These are phyloP conservation scores for Lathamus discolor DNA, from an alignment of 2,113 vertebrate genomes.

Conservation along the genomic window DNA sequence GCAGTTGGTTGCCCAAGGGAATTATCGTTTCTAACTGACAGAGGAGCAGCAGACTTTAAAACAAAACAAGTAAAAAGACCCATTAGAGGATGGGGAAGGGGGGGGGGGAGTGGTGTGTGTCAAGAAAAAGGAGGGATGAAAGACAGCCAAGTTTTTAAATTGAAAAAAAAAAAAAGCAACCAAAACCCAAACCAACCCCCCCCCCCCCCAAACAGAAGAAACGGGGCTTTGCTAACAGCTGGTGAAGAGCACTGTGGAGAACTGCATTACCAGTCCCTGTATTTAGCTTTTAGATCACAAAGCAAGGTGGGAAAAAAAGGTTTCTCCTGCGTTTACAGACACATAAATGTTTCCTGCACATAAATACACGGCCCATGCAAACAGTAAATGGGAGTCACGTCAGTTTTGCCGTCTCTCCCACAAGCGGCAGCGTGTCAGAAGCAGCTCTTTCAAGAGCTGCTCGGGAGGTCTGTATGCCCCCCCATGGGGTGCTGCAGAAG, in stretches of 20 bases:
- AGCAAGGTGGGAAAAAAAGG: neutral
- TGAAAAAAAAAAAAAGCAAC: rapidly evolving
- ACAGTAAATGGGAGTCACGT: neutral
- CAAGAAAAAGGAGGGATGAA: neutral
- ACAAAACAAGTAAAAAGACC: neutral
- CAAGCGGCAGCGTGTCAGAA: neutral
- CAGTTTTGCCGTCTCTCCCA: neutral
- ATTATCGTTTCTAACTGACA: neutral
- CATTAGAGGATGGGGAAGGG: neutral
- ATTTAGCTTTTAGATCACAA: neutral
- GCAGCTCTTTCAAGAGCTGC: neutral
- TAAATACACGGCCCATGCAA: neutral
- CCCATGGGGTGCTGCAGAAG: neutral
- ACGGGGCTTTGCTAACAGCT: neutral
- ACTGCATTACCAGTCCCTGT: neutral
- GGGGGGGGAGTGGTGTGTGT: neutral
- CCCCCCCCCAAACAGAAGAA: neutral
- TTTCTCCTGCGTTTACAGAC: neutral
- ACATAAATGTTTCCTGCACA: neutral
- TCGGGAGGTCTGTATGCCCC: neutral
- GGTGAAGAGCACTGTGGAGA: neutral
- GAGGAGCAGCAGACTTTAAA: neutral
- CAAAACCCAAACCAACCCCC: too few relatives aligned
- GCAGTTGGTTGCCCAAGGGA: neutral
- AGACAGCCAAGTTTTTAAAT: neutral